phyloP scores from a whole-genome alignment of 2,797 vertebrate genomes.

The Dendrocincla tyrannina region DNA sequence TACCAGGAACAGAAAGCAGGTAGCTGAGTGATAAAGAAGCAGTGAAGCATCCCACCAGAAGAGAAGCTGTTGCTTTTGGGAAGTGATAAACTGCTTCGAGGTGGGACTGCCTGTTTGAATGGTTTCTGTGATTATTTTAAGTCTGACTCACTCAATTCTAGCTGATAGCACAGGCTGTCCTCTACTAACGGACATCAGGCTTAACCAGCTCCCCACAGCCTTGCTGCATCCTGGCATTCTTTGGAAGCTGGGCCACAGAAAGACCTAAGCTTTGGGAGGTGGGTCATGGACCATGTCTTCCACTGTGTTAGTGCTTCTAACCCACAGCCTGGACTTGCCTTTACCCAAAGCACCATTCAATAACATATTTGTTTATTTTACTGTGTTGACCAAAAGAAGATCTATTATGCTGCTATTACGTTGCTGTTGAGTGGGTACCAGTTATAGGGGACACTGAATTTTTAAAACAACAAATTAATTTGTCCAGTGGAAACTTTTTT shows the following conservation, averaged over 20 bases:
- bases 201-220: not conserved
- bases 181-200: not conserved
- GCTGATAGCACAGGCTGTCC: not conserved
- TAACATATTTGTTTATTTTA: not conserved
- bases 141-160: not conserved
- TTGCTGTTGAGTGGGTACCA: not conserved
- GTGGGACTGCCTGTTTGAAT: not conserved
- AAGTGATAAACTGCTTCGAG: not conserved
- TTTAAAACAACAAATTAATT: not conserved
- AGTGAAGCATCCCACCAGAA: not conserved
- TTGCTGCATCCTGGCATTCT: not conserved
- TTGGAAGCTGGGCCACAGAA: not conserved
- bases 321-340: not conserved
- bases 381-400: not conserved
- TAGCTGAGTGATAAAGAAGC: not conserved
- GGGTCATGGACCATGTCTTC: not conserved
- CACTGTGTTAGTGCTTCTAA: not conserved
- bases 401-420: not conserved
- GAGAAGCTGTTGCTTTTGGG: not conserved
- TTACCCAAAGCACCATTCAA: not conserved
- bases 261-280: not conserved
- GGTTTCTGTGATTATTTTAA: not conserved
- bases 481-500: not conserved
- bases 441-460: not conserved
- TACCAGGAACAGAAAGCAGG: not conserved